Base-by-base conservation (phyloP, 1,140 invertebrate genomes). In the Ooceraea biroi region DNA sequence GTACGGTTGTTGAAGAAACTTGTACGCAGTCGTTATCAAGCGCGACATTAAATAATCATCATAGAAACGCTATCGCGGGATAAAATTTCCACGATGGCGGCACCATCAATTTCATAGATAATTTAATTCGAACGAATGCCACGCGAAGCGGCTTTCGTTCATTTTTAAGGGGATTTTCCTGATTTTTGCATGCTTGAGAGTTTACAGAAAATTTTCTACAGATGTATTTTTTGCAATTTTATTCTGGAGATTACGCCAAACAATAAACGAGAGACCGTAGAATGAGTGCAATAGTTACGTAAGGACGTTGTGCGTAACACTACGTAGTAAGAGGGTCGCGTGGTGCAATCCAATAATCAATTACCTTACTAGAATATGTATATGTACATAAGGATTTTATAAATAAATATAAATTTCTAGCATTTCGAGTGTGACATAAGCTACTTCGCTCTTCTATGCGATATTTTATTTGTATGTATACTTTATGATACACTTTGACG, bases 1-100 rank as follows among this genome's bases (percentile, higher is more conserved):
- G 25, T 91, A 83, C 50, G 86, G 71, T 52, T 91, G 85, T 52
- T 91, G 78, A 90, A 78, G 12, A 10, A 12, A 78, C 27, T n/a
- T 25, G 63, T 78, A 63, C 73, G 48, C 12, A n/a, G 17, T 36
- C 19, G 0, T 57, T 12, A 63, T 60, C 0, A 7, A 46, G 52
- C 3, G 4, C 12, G 8, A 12, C 44, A 46, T 57, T 10, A 12
- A 1, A 36, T 77, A 65, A 50, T 50, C 25, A 36, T 36, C 36
- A 7, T 36, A 69, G 36, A 10, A 44, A 12, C 44, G n/a, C 46
- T 52, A 19, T 19, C 52, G 22, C 22, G 17, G 10, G 19, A 69
- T 25, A 27, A 58, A 11, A 10, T 22, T 46, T 57, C 3, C 14
- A 12, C 19, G 46, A 52, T 52, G 8, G 7, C 12, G 12, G n/a